phyloP scores from a whole-genome alignment of 2,797 vertebrate species.

The Acanthornis magna region DNA sequence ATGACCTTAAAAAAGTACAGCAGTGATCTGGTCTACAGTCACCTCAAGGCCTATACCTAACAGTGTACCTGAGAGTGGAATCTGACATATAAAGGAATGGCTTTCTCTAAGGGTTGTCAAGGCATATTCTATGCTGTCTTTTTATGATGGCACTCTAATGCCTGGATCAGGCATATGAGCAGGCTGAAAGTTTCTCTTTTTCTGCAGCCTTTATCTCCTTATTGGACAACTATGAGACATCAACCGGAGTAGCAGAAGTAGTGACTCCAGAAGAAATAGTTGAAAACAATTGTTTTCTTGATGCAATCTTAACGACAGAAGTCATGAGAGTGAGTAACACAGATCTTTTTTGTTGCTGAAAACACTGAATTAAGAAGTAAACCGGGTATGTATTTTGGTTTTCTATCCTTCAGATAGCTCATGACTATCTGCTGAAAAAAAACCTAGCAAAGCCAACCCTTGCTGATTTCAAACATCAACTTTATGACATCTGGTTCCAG shows the following conservation, averaged over 20 bases:
- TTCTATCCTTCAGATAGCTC: constrained; percentile 75
- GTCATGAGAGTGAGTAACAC: constrained; percentile 83
- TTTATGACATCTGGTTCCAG: constrained; percentile 86
- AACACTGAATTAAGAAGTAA: not conserved
- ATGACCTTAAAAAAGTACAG: not conserved
- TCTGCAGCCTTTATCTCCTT: constrained; percentile 80
- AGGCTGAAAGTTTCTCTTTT: not conserved
- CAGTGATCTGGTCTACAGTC: not conserved
- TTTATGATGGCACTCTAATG: not conserved
- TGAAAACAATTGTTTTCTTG: constrained; percentile 83
- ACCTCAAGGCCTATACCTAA: not conserved
- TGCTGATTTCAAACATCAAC: constrained; percentile 79
- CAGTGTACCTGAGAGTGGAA: not conserved
- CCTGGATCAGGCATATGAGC: not conserved
- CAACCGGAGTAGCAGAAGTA: constrained; percentile 79
- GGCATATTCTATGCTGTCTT: not conserved
- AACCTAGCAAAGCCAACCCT: constrained; percentile 69
- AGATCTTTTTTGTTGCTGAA: not conserved
- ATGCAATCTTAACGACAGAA: constrained; percentile 80
- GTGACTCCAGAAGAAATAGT: constrained; percentile 80
- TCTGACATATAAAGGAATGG: not conserved
- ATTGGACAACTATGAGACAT: constrained; percentile 86
- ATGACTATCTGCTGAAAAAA: constrained; percentile 82
- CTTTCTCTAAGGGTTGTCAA: not conserved
- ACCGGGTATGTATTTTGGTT: not conserved